phyloP scores from a whole-genome alignment of 2,888 invertebrate genomes.

The Dasypogon diadema region DNA sequence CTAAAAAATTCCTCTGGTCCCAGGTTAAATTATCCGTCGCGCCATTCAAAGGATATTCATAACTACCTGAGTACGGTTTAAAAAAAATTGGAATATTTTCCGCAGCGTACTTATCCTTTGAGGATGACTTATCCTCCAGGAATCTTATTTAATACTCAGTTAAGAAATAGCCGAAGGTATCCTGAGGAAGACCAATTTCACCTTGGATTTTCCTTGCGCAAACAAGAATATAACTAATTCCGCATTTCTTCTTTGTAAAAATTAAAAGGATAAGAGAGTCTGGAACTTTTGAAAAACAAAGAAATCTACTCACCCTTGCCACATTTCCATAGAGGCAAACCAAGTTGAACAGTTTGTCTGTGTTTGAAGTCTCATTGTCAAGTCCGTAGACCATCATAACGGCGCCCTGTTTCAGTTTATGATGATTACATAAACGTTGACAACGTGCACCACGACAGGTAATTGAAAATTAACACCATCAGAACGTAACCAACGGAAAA shows the following conservation, averaged over 20 bases:
- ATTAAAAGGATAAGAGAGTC: not conserved
- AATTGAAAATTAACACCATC: not conserved
- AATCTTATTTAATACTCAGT: not conserved
- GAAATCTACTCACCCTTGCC: constrained; percentile 83
- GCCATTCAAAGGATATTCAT: no score
- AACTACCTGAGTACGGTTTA: no score
- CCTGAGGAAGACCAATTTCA: not conserved
- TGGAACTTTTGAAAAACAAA: no score
- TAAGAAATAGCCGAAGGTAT: not conserved
- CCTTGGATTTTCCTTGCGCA: not conserved
- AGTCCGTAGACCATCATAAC: constrained; percentile 99
- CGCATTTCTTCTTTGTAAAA: not conserved
- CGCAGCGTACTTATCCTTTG: no score
- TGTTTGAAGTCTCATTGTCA: constrained; percentile 92
- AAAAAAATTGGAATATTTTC: no score
- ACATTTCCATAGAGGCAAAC: constrained; percentile 99
- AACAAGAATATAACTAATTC: not conserved
- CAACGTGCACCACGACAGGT: not conserved
- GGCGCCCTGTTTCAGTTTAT: constrained; percentile 76
- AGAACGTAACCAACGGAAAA: not conserved
- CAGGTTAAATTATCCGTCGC: no score
- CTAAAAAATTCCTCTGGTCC: no score
- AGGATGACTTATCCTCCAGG: no score
- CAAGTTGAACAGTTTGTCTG: constrained; percentile 96
- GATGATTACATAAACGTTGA: not conserved